Evolutionary conservation across 2,797 vertebrate species (phyloP).

Genomic region (Sciurus carolinensis): DNA sequence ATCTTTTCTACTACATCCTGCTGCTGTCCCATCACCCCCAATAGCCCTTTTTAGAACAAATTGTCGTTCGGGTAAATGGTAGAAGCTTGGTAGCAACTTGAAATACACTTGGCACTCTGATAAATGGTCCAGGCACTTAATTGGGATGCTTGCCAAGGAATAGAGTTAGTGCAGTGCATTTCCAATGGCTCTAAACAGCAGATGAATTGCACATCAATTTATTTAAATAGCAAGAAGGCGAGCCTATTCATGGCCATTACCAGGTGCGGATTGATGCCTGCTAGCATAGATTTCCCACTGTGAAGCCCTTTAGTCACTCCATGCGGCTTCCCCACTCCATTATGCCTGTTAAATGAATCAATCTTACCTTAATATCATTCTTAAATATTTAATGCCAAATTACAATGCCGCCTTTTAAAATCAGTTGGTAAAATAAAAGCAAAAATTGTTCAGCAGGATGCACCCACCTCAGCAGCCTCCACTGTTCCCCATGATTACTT

Average conservation of each 20-base stretch:
- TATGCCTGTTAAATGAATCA: constrained; percentile 85
- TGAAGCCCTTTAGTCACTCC: constrained; percentile 81
- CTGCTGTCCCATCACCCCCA: neutral
- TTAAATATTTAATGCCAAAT: constrained; percentile 84
- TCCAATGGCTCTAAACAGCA: constrained; percentile 81
- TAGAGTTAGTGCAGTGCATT: constrained; percentile 68
- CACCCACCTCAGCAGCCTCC: constrained; percentile 62
- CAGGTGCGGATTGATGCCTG: constrained; percentile 82
- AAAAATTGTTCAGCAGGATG: constrained; percentile 61
- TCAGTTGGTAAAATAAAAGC: constrained; percentile 80
- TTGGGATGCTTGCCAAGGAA: constrained; percentile 82
- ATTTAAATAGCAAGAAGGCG: constrained; percentile 82
- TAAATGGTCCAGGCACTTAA: constrained; percentile 77
- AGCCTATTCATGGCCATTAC: constrained; percentile 81
- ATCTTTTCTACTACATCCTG: neutral
- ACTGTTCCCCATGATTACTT: constrained; percentile 64
- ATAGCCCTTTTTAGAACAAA: constrained; percentile 61
- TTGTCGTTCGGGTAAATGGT: constrained; percentile 68
- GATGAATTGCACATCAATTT: constrained; percentile 86
- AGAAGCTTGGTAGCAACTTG: constrained; percentile 73
- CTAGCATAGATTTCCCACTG: constrained; percentile 80
- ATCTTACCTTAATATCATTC: constrained; percentile 85
- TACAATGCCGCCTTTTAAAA: constrained; percentile 70
- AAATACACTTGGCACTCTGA: constrained; percentile 72
- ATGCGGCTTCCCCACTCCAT: constrained; percentile 81